Conservation (phyloP, 2,888 invertebrate species). For the Phorcus lineatus region DNA sequence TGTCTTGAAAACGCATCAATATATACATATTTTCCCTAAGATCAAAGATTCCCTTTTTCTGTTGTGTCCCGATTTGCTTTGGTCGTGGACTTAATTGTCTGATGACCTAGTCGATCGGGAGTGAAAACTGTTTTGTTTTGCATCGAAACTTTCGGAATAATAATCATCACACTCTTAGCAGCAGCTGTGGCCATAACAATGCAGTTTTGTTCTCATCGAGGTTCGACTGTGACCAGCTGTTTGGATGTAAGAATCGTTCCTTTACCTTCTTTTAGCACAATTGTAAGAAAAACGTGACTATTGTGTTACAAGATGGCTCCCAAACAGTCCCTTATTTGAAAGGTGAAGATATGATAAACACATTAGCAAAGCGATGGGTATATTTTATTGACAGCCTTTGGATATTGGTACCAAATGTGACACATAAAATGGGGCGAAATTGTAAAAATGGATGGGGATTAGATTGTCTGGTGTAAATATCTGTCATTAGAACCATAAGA, state of each 20-base stretch:
- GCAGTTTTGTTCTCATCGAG: neutral
- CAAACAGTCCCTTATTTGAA: too few species aligned
- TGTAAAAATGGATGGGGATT: too few species aligned
- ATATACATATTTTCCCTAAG: neutral
- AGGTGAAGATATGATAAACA: too few species aligned
- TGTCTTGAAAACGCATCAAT: constrained; percentile 3
- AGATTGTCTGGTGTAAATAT: too few species aligned
- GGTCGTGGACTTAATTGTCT: too few species aligned
- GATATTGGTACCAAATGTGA: too few species aligned
- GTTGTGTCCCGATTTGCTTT: too few species aligned
- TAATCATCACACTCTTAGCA: neutral
- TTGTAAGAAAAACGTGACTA: neutral
- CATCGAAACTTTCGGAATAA: neutral
- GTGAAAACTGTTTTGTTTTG: constrained; percentile 4
- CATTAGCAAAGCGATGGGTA: too few species aligned
- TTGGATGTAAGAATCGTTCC: neutral
- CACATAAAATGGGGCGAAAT: too few species aligned
- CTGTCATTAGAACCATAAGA: too few species aligned
- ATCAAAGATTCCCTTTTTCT: neutral
- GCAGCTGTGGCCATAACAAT: neutral
- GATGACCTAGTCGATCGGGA: neutral
- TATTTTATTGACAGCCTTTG: too few species aligned
- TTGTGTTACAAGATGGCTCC: neutral
- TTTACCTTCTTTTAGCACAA: neutral
- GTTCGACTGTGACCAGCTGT: neutral